phyloP scores from a whole-genome alignment of 1,140 invertebrate species.

The Ptiloglossa arizonensis region DNA sequence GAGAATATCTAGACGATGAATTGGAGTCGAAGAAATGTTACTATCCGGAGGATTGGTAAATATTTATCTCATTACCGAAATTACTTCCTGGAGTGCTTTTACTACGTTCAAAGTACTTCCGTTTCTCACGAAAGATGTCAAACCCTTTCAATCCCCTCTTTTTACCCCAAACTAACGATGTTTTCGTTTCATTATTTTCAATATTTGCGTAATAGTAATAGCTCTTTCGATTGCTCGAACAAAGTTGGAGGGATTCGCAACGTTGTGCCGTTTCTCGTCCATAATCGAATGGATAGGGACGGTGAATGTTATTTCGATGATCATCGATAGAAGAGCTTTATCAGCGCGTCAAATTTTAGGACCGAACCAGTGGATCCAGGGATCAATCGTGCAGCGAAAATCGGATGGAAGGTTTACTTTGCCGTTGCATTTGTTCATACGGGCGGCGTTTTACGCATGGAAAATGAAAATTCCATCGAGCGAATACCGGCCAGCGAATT shows the following conservation, averaged over 20 bases:
- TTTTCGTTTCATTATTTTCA: neutral
- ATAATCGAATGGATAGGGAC: neutral
- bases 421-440: slow-evolving; percentile 12
- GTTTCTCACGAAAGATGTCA: no score
- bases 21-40: no score
- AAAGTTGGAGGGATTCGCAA: slow-evolving; percentile 8
- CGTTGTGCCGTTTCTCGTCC: slow-evolving; percentile 9
- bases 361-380: slow-evolving; percentile 47
- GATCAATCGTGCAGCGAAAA: slow-evolving; percentile 61
- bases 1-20: no score
- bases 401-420: slow-evolving; percentile 44
- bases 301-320: slow-evolving; percentile 22
- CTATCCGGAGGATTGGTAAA: no score
- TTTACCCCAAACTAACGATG: neutral
- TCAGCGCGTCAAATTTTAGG: slow-evolving; percentile 56
- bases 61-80: neutral
- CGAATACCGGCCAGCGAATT: slow-evolving; percentile 11
- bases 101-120: no score
- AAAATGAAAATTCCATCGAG: slow-evolving; percentile 4
- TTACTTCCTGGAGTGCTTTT: neutral
- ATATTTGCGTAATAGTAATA: no score
- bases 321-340: slow-evolving; percentile 32
- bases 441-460: neutral
- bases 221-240: no score
- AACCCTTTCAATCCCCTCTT: no score